Conservation (phyloP, 2,113 vertebrate genomes). For the Quiscalus mexicanus region DNA sequence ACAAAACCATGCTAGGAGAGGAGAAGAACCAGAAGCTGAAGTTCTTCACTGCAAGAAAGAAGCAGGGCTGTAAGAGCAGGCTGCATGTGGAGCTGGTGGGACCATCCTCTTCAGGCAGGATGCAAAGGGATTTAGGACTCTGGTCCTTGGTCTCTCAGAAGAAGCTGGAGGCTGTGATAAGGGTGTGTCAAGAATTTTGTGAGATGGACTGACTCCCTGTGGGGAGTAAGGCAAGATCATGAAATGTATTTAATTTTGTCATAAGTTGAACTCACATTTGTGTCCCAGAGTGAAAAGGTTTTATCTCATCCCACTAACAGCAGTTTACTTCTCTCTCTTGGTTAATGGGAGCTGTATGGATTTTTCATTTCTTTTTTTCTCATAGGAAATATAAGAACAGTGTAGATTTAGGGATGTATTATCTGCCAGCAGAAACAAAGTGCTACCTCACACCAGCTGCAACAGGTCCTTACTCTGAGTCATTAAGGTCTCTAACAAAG, state of each 20-base stretch:
- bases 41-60: background rate
- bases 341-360: constrained; percentile 29
- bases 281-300: constrained; percentile 45
- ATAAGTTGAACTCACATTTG: constrained; percentile 3
- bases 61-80: background rate
- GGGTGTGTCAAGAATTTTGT: background rate
- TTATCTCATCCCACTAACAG: background rate
- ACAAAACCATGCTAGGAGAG: background rate
- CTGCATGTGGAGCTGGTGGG: background rate
- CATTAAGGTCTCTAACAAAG: background rate
- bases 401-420: constrained; percentile 5
- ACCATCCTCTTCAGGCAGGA: background rate
- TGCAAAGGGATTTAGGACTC: background rate
- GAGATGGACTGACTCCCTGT: background rate
- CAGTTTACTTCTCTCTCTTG: background rate
- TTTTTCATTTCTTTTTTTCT: constrained; percentile 37
- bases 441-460: background rate
- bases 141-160: background rate
- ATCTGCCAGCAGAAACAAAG: constrained; percentile 42
- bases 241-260: constrained; percentile 43
- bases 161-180: background rate
- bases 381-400: constrained; percentile 11
- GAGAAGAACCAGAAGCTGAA: background rate
- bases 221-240: background rate
- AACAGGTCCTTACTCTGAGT: background rate